phyloP scores from a whole-genome alignment of 1,140 invertebrate genomes.

The Trichogramma pretiosum region DNA sequence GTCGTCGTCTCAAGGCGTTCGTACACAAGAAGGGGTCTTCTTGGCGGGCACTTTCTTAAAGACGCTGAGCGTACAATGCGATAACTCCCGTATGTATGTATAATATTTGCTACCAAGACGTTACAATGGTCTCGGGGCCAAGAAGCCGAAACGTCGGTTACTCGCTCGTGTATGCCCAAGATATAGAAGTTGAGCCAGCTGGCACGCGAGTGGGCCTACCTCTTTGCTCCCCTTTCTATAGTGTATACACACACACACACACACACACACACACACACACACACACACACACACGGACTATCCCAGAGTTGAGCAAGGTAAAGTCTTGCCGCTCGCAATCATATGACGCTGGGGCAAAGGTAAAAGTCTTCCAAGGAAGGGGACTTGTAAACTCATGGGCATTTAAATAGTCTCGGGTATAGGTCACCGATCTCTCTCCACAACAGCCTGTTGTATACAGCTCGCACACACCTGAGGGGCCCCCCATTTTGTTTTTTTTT shows the following conservation, averaged over 20 bases:
- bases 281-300: too few relatives aligned
- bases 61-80: slow-evolving; percentile 33
- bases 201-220: too few relatives aligned
- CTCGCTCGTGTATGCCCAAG: slow-evolving; percentile 20
- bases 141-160: slow-evolving; percentile 47
- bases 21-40: slow-evolving; percentile 6
- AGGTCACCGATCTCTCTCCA: slow-evolving; percentile 9
- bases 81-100: too few relatives aligned
- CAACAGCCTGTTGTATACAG: slow-evolving; percentile 24
- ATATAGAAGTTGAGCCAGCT: slow-evolving; percentile 39
- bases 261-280: too few relatives aligned
- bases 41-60: too few relatives aligned
- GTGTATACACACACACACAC: too few relatives aligned
- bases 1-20: slow-evolving; percentile 19
- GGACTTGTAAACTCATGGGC: slow-evolving; percentile 40
- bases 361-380: too few relatives aligned
- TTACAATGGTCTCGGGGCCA: slow-evolving; percentile 38
- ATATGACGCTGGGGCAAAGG: slow-evolving; percentile 25
- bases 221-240: too few relatives aligned
- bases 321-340: too few relatives aligned
- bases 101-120: too few relatives aligned
- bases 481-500: slow-evolving; percentile 21
- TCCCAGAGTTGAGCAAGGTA: too few relatives aligned
- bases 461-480: slow-evolving; percentile 38
- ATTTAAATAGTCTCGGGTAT: slow-evolving; percentile 37